phyloP scores from a whole-genome alignment of 1,140 invertebrate genomes.

The Rhagoletis pomonella region DNA sequence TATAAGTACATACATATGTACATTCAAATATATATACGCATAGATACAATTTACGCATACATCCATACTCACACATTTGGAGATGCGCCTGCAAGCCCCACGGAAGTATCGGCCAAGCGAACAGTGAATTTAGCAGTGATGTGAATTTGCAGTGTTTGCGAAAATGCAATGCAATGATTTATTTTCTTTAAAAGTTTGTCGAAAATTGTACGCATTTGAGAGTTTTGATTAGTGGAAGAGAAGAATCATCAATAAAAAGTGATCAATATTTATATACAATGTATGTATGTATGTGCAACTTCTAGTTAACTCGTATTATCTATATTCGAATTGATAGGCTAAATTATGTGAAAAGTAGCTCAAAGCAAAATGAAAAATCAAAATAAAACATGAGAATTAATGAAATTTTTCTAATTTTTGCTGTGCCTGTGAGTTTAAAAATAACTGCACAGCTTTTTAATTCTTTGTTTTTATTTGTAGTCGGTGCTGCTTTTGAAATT shows the following conservation, averaged over 20 bases:
- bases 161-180: not conserved
- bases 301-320: not conserved
- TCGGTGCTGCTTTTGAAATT: conserved; percentile 26
- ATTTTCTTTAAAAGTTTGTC: conserved; percentile 8
- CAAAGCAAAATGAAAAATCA: conserved; percentile 1
- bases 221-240: not conserved
- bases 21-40: not conserved
- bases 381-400: conserved; percentile 41
- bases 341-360: not conserved
- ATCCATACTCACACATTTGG: not conserved
- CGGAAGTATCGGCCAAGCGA: not conserved
- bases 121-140: conserved; percentile 39
- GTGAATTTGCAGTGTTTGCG: conserved; percentile 7
- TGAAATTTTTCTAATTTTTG: conserved; percentile 41
- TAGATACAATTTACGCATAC: not conserved
- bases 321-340: not conserved
- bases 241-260: not conserved
- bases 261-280: not conserved
- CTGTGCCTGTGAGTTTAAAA: conserved; percentile 47
- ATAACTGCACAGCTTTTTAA: conserved; percentile 40
- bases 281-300: not conserved
- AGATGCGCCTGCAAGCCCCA: not conserved
- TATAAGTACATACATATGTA: not conserved
- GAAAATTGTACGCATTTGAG: not conserved
- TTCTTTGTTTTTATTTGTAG: conserved; percentile 37